Percentiles rank a stretch among this genome's conserved stretches.
These are phyloP conservation scores for Thaumetopoea pityocampa DNA, from an alignment of 1,140 invertebrate genomes.

Conservation along the genomic window DNA sequence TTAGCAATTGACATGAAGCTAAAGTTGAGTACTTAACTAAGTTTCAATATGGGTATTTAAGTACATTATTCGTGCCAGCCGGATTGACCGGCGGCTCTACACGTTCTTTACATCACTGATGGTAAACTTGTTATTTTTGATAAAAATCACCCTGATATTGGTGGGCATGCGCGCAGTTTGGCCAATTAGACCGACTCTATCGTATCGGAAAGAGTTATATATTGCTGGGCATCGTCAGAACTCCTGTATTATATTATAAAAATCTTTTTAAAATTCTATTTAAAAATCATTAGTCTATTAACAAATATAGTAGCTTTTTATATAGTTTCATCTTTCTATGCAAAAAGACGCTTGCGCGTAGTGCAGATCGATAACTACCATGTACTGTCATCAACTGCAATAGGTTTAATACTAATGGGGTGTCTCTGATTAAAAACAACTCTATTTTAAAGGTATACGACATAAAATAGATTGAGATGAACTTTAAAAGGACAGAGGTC, in stretches of 20 bases:
- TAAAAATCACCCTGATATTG: slow-evolving; percentile 24
- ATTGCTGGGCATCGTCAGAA: slow-evolving; percentile 15
- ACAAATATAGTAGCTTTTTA: too few species aligned
- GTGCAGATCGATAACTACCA: slow-evolving; percentile 44
- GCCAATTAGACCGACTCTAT: slow-evolving; percentile 52
- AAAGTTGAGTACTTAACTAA: slow-evolving; percentile 33
- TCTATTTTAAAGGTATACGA: neutral
- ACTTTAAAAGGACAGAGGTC: slow-evolving; percentile 8
- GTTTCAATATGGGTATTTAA: slow-evolving; percentile 15
- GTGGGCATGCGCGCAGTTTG: slow-evolving; percentile 52
- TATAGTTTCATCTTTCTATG: slow-evolving; percentile 6
- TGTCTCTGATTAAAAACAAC: slow-evolving; percentile 3
- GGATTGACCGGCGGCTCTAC: slow-evolving; percentile 42
- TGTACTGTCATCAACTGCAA: slow-evolving; percentile 23
- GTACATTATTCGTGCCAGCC: slow-evolving; percentile 45
- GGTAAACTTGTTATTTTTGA: slow-evolving; percentile 46
- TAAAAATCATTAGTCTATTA: too few species aligned
- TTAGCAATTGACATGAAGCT: slow-evolving; percentile 59
- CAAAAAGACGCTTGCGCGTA: slow-evolving; percentile 54
- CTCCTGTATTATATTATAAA: slow-evolving; percentile 4
- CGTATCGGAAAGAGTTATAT: slow-evolving; percentile 26
- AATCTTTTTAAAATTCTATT: too few species aligned
- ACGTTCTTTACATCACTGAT: slow-evolving; percentile 52
- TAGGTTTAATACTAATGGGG: slow-evolving; percentile 8
- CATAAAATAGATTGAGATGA: slow-evolving; percentile 5